Base-by-base conservation (phyloP, 1,140 invertebrate genomes). In the Scaptodrosophila lebanonensis region DNA sequence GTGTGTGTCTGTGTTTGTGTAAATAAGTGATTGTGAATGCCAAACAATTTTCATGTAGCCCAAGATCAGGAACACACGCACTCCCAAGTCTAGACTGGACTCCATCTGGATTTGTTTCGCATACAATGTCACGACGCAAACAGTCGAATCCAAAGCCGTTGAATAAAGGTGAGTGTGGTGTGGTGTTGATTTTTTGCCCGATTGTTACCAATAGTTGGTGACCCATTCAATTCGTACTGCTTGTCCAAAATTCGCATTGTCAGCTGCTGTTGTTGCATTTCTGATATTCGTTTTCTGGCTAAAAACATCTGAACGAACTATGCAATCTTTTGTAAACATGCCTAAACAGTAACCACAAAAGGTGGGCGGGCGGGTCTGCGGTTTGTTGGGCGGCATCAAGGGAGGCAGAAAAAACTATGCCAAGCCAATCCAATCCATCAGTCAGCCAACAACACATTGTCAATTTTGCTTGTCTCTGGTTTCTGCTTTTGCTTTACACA, bases 141-240 rank as follows among this genome's bases (percentile, higher is more conserved):
- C 88, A 89, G 68, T 88, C 88, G 68, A 89, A 89, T 75, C 88
- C 88, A 27, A 89, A 89, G 82, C 88, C 88, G 58, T 84, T 87
- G 58, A 86, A 89, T 54, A 89, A 89, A 89, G 89, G 88, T 89
- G 71, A 83, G 87, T 66, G 11, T 8, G n/a, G n/a, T n/a, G n/a
- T n/a, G n/a, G n/a, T n/a, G n/a, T n/a, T n/a, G n/a, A n/a, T n/a
- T n/a, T n/a, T n/a, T n/a, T n/a, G n/a, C n/a, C n/a, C n/a, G n/a
- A n/a, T n/a, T n/a, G n/a, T n/a, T n/a, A n/a, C n/a, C n/a, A n/a
- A n/a, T n/a, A n/a, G n/a, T n/a, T n/a, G n/a, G n/a, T n/a, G n/a
- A n/a, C n/a, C n/a, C n/a, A n/a, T n/a, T 8, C 22, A 25, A 25
- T 4, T 25, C 8, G 22, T 4, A 25, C 22, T 25, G 22, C 22